Evolutionary conservation across 2,888 invertebrate species (phyloP), one percentile per base, ranked within the genome.

Genomic region (Agapostemon virescens): DNA sequence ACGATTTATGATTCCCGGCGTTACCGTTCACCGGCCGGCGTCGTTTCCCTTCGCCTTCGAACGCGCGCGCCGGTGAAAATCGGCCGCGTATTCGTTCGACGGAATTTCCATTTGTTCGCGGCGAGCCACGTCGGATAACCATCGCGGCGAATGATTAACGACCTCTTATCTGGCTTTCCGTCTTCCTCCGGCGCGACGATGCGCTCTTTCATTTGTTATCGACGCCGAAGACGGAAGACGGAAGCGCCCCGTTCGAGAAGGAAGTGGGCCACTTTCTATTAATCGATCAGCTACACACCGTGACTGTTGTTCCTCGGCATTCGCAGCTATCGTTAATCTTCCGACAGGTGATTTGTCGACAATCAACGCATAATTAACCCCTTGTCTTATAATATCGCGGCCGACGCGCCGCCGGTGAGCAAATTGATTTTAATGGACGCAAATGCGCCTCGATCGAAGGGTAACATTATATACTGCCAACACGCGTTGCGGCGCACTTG

Each of bases 81-180:
- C n/a, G n/a, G n/a, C n/a, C 38, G 38, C 55, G 58, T 52, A 64
- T 55, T 45, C 74, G 23, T 55, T 26, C 15, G 23, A 38, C 38
- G 40, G 76, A n/a, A 67, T 73, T 76, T 80, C 63, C 73, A 81
- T 82, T 81, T 74, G 77, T 71, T 74, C 81, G 49, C 74, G 76
- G 69, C 69, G 61, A 70, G 81, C n/a, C 30, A 69, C 71, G 64
- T 77, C 81, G 33, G 77, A 81, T 77, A 74, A 30, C 30, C 81
- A 82, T 82, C 82, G 52, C 9, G 15, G 61, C 33, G 77, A 69
- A 82, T 81, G 82, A 82, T 82, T 82, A 82, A 82, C 74, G 74
- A 33, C 30, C 20, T n/a, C 58, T 81, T 82, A 82, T 82, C 80
- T 58, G 61, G 45, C 66, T 36, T 69, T 52, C 55, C 49, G 61